Percentiles rank a stretch among this genome's conserved stretches.
phyloP scores from a whole-genome alignment of 2,888 invertebrate species.

The Sarcophaga carnaria region DNA sequence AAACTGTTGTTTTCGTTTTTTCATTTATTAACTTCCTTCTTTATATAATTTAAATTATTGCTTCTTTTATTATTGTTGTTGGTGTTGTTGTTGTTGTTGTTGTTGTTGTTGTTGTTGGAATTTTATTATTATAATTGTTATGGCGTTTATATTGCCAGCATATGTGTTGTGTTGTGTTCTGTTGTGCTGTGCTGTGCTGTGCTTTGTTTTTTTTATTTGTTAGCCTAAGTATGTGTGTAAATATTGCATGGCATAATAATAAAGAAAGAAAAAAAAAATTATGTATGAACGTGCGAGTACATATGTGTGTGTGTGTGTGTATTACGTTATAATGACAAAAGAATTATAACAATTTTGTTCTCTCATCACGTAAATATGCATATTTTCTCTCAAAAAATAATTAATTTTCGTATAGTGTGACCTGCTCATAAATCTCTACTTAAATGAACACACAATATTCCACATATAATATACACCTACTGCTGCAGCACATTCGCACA shows the following conservation, averaged over 20 bases:
- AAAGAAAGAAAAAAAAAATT: background rate
- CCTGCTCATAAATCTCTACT: constrained; percentile 65
- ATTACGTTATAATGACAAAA: constrained; percentile 42
- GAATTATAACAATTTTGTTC: constrained; percentile 57
- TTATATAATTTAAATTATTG: constrained; percentile 23
- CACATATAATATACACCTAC: background rate
- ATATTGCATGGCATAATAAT: too few species aligned
- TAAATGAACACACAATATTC: constrained; percentile 51
- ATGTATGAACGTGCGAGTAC: background rate
- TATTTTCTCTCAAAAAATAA: constrained; percentile 59
- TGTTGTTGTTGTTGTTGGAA: background rate
- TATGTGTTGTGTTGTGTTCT: too few species aligned
- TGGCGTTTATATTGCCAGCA: background rate
- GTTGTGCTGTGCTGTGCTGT: too few species aligned
- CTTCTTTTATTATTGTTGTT: constrained; percentile 16
- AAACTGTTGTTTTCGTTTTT: background rate
- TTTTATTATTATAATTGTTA: constrained; percentile 3
- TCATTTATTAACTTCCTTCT: constrained; percentile 36
- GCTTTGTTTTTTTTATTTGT: background rate
- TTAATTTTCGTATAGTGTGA: constrained; percentile 61
- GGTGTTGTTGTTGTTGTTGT: background rate
- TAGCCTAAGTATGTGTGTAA: background rate
- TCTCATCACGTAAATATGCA: constrained; percentile 60
- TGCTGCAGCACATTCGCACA: background rate
- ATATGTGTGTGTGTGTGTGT: background rate